Base-by-base conservation (phyloP, 2,113 vertebrate species). In the Strix uralensis region DNA sequence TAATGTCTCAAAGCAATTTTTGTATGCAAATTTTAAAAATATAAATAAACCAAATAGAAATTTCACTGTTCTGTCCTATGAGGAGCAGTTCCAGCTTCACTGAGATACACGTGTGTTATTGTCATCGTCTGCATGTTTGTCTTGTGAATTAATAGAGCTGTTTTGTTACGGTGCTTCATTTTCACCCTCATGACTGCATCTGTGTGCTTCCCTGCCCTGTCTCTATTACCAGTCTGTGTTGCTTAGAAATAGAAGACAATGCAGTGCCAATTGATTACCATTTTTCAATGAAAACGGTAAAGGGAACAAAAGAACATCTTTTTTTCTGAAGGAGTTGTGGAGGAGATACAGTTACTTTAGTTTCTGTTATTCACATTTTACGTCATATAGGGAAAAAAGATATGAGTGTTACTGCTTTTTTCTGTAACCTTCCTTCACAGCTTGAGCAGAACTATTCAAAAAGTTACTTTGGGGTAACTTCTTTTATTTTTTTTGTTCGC, bases 51-150 rank as follows among this genome's bases (percentile, higher is more conserved):
- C 5, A 71, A 90, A 40, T 9, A 42, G 40, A 32, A 46, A 55
- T 66, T 27, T 40, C 82, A 23, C 16, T 22, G 63, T 71, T 78
- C 49, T 78, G 8, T 47, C 67, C 15, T 71, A 1, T 36, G 42
- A 86, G 67, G 66, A 34, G 51, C 67, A 97, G 52, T 95, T 90
- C 97, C 98, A 98, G 98, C 98, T 98, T 98, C 90, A 81, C 96
- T 98, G 98, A 98, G 98, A 98, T 85, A 58, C 29, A 54, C 0
- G 8, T 69, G 79, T 97, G 94, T 57, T 88, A 32, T 17, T 74
- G 62, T 81, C 84, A 34, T 75, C 32, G 87, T 88, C 88, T 98
- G 98, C 94, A 97, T 98, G 98, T 94, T 88, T 94, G 66, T 93
- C 91, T 95, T 94, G 23, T 3, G 77, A 78, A n/a, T 44, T 86